These are phyloP conservation scores for Hiodon tergisus DNA, from an alignment of 2,113 vertebrate species.

Conservation along the genomic window DNA sequence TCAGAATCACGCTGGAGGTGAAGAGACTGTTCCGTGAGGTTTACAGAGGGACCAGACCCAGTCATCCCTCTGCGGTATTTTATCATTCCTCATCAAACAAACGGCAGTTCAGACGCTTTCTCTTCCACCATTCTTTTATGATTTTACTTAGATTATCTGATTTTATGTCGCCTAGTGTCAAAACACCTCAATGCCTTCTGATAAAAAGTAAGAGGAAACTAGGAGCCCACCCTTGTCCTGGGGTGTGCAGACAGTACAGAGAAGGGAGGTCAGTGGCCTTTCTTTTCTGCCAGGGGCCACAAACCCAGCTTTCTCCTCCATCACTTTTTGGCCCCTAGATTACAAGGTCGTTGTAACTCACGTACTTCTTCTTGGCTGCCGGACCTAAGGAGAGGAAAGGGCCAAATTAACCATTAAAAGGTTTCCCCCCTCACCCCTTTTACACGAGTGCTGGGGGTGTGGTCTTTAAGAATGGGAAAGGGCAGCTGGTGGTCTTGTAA, in stretches of 20 bases:
- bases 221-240: not conserved
- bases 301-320: constrained; percentile 34
- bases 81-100: too few species aligned
- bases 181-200: constrained; percentile 15
- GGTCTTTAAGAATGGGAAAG: not conserved
- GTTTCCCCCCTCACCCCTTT: not conserved
- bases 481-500: not conserved
- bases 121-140: not conserved
- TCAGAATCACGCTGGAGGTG: constrained; percentile 35
- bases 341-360: constrained; percentile 90
- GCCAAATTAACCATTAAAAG: not conserved
- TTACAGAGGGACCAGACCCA: not conserved
- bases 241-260: constrained; percentile 17
- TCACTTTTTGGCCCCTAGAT: constrained; percentile 64
- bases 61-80: not conserved
- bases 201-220: not conserved
- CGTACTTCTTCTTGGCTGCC: constrained; percentile 86
- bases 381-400: constrained; percentile 65
- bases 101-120: not conserved
- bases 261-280: constrained; percentile 27
- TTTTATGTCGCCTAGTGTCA: constrained; percentile 1
- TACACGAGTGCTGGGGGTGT: too few species aligned
- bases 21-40: constrained; percentile 36
- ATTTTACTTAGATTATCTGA: not conserved
- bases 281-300: constrained; percentile 26